Evolutionary conservation across 2,797 vertebrate genomes (phyloP).

Genomic region (Morelia viridis): DNA sequence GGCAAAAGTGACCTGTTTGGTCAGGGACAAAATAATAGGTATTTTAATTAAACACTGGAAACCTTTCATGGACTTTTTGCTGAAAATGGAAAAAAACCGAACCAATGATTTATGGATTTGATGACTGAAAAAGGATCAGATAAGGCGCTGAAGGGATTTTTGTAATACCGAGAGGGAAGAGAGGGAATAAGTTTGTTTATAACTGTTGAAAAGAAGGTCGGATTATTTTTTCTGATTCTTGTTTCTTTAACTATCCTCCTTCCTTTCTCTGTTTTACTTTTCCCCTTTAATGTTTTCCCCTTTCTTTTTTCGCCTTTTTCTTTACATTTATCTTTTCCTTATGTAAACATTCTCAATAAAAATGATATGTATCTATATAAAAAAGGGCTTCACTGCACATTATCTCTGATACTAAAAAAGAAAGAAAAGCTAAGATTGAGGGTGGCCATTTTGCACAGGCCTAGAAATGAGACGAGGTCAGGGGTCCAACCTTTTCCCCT

Average conservation of each 20-base stretch:
- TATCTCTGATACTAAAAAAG: not conserved
- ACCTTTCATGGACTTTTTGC: not conserved
- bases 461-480: not conserved
- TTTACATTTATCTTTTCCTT: not conserved
- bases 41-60: not conserved
- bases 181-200: not conserved
- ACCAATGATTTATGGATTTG: not conserved
- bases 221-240: not conserved
- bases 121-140: not conserved
- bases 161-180: not conserved
- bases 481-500: not conserved
- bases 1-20: not conserved
- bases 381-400: not conserved
- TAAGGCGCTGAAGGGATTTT: not conserved
- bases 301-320: not conserved
- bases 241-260: not conserved
- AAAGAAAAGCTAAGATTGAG: not conserved
- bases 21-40: not conserved
- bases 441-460: not conserved
- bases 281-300: not conserved
- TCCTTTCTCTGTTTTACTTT: not conserved
- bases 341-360: not conserved
- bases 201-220: not conserved
- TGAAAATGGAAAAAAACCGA: not conserved
- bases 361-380: not conserved